Evolutionary conservation across 1,140 invertebrate genomes (phyloP).

Genomic region (Bombus breviceps): DNA sequence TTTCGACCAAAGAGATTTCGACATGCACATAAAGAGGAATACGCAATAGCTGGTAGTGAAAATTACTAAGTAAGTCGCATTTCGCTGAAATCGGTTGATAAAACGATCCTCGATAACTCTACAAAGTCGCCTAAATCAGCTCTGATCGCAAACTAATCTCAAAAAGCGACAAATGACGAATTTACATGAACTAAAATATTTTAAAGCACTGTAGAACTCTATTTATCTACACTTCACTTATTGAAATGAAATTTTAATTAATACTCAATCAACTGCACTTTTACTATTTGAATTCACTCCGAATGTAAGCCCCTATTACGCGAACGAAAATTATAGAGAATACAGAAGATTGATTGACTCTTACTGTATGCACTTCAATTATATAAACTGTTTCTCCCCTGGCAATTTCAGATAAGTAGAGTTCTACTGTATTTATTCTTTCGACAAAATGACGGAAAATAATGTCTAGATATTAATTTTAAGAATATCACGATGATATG

Average conservation of each 20-base stretch:
- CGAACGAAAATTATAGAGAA: too few relatives aligned
- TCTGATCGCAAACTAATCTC: not conserved
- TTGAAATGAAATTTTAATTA: too few relatives aligned
- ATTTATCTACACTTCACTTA: too few relatives aligned
- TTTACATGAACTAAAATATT: not conserved
- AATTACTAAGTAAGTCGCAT: not conserved
- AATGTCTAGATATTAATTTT: not conserved
- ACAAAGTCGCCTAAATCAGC: not conserved
- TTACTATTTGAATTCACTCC: too few relatives aligned
- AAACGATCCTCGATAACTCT: not conserved
- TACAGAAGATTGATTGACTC: too few relatives aligned
- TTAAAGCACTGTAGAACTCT: too few relatives aligned
- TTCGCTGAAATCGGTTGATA: not conserved
- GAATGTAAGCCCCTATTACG: too few relatives aligned
- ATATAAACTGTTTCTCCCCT: too few relatives aligned
- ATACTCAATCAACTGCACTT: too few relatives aligned
- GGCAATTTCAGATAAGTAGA: too few relatives aligned
- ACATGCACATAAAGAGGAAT: not conserved
- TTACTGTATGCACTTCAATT: too few relatives aligned
- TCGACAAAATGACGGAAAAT: not conserved
- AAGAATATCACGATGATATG: not conserved
- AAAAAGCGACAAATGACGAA: not conserved
- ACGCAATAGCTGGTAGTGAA: not conserved
- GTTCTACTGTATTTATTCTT: not conserved
- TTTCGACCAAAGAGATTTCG: slow-evolving; percentile 1